These are phyloP conservation scores for Drosophila mercatorum DNA, from an alignment of 2,888 invertebrate genomes.

Conservation along the genomic window DNA sequence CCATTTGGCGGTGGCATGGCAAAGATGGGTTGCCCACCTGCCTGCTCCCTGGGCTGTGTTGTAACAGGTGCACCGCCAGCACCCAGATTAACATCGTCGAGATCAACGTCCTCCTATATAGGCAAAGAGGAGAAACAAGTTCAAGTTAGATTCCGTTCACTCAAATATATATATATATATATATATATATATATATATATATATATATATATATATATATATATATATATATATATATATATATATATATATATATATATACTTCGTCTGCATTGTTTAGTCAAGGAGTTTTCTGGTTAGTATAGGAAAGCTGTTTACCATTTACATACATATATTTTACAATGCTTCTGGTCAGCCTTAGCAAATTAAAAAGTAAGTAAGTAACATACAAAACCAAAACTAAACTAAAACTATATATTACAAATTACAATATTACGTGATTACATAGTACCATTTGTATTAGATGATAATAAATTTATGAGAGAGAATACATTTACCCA, in stretches of 20 bases:
- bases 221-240: too few relatives aligned
- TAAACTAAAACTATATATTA: conserved; percentile 27
- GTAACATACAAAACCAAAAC: conserved; percentile 10
- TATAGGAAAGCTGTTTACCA: conserved; percentile 30
- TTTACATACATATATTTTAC: conserved; percentile 26
- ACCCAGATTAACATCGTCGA: conserved; percentile 82
- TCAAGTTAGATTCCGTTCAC: background rate
- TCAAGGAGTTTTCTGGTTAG: conserved; percentile 55
- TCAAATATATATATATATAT: too few relatives aligned
- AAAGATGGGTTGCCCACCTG: conserved; percentile 82
- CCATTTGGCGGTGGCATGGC: conserved; percentile 83
- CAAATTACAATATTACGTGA: background rate
- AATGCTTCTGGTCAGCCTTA: conserved; percentile 25
- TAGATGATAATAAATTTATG: conserved; percentile 18
- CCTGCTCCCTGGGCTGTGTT: conserved; percentile 82
- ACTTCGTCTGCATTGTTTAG: conserved; percentile 64
- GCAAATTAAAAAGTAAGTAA: conserved; percentile 25
- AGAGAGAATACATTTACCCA: conserved; percentile 48
- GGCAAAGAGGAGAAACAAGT: conserved; percentile 1
- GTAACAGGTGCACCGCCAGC: conserved; percentile 76
- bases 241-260: background rate
- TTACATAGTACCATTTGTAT: conserved; percentile 10
- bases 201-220: background rate
- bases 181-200: too few relatives aligned
- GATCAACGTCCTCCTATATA: conserved; percentile 84